Evolutionary conservation across 2,888 invertebrate species (phyloP).

Genomic region (Protodeltote pygarga): DNA sequence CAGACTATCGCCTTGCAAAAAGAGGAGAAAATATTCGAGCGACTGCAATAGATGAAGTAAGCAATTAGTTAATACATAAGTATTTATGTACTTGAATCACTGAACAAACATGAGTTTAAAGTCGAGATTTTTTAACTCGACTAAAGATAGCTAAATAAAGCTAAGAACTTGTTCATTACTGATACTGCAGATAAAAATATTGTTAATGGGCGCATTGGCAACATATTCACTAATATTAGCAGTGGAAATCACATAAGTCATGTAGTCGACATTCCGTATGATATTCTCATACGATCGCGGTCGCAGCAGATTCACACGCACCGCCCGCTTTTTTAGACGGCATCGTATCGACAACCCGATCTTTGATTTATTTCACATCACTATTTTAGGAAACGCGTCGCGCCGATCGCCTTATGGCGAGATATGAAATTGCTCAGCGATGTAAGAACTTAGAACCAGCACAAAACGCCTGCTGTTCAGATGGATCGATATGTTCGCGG

Average conservation of each 20-base stretch:
- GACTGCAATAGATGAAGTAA: conserved; percentile 44
- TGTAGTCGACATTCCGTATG: conserved; percentile 65
- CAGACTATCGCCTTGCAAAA: conserved; percentile 49
- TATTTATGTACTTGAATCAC: conserved; percentile 31
- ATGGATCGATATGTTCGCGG: conserved; percentile 61
- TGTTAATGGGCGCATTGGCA: conserved; percentile 40
- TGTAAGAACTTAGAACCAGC: conserved; percentile 67
- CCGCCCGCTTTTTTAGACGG: conserved; percentile 70
- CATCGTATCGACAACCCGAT: conserved; percentile 73
- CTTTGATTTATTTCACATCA: conserved; percentile 84
- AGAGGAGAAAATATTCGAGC: conserved; percentile 39
- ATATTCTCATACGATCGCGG: conserved; percentile 77
- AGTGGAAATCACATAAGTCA: conserved; percentile 61
- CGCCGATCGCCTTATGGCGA: conserved; percentile 74
- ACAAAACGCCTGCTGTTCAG: conserved; percentile 63
- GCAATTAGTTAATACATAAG: conserved; percentile 40
- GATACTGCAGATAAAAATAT: conserved; percentile 46
- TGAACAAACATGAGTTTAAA: conserved; percentile 30
- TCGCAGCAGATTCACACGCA: conserved; percentile 82
- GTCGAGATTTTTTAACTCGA: conserved; percentile 33
- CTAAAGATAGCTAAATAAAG: conserved; percentile 28
- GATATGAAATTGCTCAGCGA: conserved; percentile 80
- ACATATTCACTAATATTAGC: conserved; percentile 60
- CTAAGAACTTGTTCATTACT: conserved; percentile 39
- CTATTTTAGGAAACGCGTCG: conserved; percentile 84